Conservation (phyloP, 30 jellyfish, hydroid and myxozoan species). For the Haliclystus octoradiatus region DNA sequence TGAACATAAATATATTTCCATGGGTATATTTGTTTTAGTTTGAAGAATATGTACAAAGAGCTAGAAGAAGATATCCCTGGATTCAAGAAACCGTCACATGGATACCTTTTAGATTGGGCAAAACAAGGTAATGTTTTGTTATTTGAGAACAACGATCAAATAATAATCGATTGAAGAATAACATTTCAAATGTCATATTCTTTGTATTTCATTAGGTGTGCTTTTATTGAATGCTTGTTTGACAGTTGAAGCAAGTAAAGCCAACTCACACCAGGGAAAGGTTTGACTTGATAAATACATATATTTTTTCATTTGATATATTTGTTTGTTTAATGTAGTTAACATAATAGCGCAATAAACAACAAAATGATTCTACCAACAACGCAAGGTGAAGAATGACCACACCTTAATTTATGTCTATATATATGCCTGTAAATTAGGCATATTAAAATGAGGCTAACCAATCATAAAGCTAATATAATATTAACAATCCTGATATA, state of each 20-base stretch:
- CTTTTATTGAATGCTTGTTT: conserved; percentile 84
- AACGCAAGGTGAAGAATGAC: no score
- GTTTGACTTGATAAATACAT: conserved; percentile 12
- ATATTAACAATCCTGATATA: no score
- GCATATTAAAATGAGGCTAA: no score
- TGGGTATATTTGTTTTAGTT: conserved; percentile 54
- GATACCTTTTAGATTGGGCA: conserved; percentile 98
- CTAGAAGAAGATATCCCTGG: conserved; percentile 70
- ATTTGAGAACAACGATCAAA: not conserved
- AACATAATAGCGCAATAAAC: no score
- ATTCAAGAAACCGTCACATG: conserved; percentile 82
- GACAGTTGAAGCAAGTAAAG: conserved; percentile 80
- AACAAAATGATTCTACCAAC: no score
- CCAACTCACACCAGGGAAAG: conserved; percentile 96
- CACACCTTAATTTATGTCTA: no score
- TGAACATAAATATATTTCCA: no score
- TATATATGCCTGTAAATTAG: no score
- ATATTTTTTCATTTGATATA: not conserved
- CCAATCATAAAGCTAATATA: no score
- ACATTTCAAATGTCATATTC: not conserved
- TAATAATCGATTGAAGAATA: not conserved
- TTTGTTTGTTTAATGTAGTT: no score
- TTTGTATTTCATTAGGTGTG: conserved; percentile 93
- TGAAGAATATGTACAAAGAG: conserved; percentile 88
- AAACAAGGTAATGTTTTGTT: conserved; percentile 61